Evolutionary conservation across 2,888 invertebrate species (phyloP).

Genomic region (Lymantria monacha): DNA sequence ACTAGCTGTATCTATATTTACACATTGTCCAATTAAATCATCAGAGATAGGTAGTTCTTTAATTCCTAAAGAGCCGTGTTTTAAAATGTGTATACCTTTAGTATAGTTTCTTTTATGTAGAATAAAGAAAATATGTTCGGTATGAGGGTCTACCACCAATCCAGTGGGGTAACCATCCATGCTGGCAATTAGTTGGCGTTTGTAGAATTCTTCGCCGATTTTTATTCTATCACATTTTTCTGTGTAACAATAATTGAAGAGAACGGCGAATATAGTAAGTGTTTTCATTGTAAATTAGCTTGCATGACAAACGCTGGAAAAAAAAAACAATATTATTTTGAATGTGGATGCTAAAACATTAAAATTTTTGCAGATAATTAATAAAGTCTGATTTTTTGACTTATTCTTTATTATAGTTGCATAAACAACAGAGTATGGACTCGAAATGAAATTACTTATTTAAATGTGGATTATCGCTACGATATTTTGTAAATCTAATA

Average conservation of each 20-base stretch:
- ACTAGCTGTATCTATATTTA: constrained; percentile 52
- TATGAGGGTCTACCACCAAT: constrained; percentile 62
- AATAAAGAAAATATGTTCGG: constrained; percentile 69
- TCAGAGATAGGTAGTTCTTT: constrained; percentile 64
- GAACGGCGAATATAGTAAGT: constrained; percentile 30
- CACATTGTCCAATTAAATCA: constrained; percentile 65
- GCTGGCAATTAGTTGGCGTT: constrained; percentile 64
- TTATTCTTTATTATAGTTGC: too few species aligned
- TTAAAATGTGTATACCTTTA: constrained; percentile 66
- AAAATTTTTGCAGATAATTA: too few species aligned
- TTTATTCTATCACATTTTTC: constrained; percentile 69
- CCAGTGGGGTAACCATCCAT: constrained; percentile 72
- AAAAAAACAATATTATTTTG: background rate
- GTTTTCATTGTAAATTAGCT: constrained; percentile 37
- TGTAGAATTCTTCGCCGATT: constrained; percentile 66
- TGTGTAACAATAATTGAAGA: constrained; percentile 18
- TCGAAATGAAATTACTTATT: too few species aligned
- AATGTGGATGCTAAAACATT: too few species aligned
- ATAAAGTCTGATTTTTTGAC: too few species aligned
- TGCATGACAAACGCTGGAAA: constrained; percentile 43
- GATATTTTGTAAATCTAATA: too few species aligned
- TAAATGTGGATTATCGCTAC: too few species aligned
- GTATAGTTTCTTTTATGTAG: constrained; percentile 72
- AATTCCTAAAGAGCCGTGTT: constrained; percentile 66
- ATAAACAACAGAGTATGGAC: too few species aligned